A percentile compares a stretch with the other conserved stretches of the same genome.
phyloP scores from a whole-genome alignment of 2,888 invertebrate species.

The Dasypolia templi region DNA sequence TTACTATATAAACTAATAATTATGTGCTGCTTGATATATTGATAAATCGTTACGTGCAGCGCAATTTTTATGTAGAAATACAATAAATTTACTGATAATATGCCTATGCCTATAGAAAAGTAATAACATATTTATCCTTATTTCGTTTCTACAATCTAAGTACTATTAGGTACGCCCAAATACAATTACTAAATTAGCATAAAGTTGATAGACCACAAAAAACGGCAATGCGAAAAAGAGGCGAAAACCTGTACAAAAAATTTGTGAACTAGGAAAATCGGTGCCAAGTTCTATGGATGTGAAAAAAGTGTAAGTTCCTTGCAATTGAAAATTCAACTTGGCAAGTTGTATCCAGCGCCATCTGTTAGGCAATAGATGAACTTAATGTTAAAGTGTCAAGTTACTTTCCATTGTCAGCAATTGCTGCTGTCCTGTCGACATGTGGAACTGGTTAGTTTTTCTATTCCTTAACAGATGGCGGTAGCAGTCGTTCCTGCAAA shows the following conservation, averaged over 20 bases:
- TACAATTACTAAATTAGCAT: no score
- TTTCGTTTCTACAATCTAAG: no score
- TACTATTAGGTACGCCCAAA: no score
- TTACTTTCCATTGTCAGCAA: no score
- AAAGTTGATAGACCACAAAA: no score
- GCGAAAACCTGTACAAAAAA: no score
- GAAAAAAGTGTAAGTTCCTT: neutral
- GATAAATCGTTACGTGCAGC: constrained; percentile 30
- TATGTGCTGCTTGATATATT: constrained; percentile 45
- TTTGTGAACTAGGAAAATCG: no score
- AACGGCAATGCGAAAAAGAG: no score
- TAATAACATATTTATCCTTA: no score
- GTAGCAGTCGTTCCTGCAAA: neutral
- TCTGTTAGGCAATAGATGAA: constrained; percentile 25
- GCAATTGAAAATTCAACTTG: neutral
- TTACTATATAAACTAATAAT: constrained; percentile 45
- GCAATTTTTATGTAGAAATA: constrained; percentile 4
- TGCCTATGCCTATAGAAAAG: no score
- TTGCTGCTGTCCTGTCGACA: no score
- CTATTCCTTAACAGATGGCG: constrained; percentile 36
- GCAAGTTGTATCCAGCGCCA: constrained; percentile 24
- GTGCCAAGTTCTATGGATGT: neutral
- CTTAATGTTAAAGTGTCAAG: neutral
- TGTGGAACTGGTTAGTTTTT: neutral
- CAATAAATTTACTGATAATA: no score